phyloP scores from a whole-genome alignment of 2,113 vertebrate genomes.

The Myocastor coypus region DNA sequence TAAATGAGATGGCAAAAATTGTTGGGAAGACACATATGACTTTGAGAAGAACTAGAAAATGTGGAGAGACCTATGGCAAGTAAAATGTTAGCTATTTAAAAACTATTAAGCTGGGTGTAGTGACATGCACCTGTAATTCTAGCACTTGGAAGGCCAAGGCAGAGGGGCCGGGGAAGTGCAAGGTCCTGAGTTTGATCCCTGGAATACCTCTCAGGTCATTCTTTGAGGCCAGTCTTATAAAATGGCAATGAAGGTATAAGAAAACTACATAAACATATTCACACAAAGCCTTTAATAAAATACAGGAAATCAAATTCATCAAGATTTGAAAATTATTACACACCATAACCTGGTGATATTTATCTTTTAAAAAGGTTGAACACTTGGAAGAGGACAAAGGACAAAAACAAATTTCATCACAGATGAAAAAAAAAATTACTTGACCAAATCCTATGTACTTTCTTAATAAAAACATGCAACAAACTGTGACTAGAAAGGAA shows the following conservation, averaged over 20 bases:
- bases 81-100: not conserved
- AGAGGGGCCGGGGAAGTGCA: no score
- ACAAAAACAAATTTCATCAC: not conserved
- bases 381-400: not conserved
- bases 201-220: not conserved
- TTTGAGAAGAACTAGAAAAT: not conserved
- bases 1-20: not conserved
- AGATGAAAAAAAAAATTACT: not conserved
- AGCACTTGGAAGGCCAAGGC: no score
- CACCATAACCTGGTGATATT: not conserved
- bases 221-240: not conserved
- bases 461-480: not conserved
- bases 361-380: not conserved
- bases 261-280: not conserved
- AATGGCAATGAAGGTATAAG: not conserved
- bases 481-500: not conserved
- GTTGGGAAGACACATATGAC: not conserved
- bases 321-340: not conserved
- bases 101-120: not conserved
- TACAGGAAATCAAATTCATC: not conserved
- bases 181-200: no score
- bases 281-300: conserved; percentile 17
- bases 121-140: no score
- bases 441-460: not conserved
- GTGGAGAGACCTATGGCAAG: not conserved